phyloP scores from a whole-genome alignment of 2,888 invertebrate genomes.

The Drosophila antonietae region DNA sequence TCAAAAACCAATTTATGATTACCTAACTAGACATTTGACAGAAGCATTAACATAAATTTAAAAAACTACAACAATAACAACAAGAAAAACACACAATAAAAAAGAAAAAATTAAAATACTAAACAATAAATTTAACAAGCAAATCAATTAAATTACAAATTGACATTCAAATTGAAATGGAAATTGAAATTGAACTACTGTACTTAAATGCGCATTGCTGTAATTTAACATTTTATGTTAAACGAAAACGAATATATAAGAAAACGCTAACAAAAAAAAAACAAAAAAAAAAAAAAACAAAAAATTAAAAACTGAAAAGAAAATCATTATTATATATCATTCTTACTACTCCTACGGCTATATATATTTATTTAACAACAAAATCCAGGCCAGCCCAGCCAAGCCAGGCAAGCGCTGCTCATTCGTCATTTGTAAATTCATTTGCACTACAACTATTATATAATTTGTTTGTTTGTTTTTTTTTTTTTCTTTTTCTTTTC shows the following conservation, averaged over 20 bases:
- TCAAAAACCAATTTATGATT: constrained; percentile 47
- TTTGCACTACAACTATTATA: constrained; percentile 50
- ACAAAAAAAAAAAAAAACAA: constrained; percentile 31
- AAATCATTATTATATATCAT: constrained; percentile 41
- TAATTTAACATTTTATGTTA: constrained; percentile 72
- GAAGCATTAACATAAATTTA: constrained; percentile 47
- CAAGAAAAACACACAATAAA: not conserved
- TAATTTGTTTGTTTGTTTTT: constrained; percentile 14
- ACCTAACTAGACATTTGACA: constrained; percentile 67
- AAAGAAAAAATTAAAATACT: constrained; percentile 15
- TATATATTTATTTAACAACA: constrained; percentile 64
- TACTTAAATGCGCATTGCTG: constrained; percentile 77
- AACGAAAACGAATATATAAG: constrained; percentile 39
- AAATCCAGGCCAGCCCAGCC: constrained; percentile 21
- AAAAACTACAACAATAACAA: constrained; percentile 41
- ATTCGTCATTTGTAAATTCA: constrained; percentile 80
- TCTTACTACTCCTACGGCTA: constrained; percentile 38
- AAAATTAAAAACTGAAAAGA: constrained; percentile 26
- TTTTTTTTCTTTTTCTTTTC: constrained; percentile 9
- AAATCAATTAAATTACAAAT: constrained; percentile 23
- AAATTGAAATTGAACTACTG: constrained; percentile 63
- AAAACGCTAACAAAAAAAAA: constrained; percentile 8
- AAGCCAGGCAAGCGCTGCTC: constrained; percentile 42
- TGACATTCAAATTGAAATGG: constrained; percentile 33
- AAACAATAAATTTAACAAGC: constrained; percentile 23